A percentile compares a stretch with the other conserved stretches of the same genome.
Conservation (phyloP, 2,797 vertebrate genomes). For the Ceyx erithaca region DNA sequence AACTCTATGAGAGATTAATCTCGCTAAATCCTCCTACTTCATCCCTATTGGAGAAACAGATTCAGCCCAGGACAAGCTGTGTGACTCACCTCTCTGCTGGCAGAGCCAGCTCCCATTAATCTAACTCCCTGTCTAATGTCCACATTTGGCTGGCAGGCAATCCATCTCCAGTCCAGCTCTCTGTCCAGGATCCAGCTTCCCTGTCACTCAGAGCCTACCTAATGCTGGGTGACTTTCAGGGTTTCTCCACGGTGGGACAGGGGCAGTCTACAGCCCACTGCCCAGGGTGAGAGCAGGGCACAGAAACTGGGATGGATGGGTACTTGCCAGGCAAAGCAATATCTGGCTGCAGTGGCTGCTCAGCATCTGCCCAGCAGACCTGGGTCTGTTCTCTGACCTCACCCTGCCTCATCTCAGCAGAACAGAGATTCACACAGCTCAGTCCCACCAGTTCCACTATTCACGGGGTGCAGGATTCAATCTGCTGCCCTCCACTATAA, state of each 20-base stretch:
- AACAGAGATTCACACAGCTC: neutral
- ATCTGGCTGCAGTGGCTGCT: neutral
- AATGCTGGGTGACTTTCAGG: neutral
- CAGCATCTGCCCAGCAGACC: neutral
- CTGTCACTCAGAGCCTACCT: slow-evolving; percentile 5
- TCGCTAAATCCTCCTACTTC: slow-evolving; percentile 54
- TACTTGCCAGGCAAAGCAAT: neutral
- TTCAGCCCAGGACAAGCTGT: slow-evolving; percentile 62
- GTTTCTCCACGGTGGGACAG: neutral
- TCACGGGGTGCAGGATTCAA: neutral
- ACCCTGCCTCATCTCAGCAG: neutral
- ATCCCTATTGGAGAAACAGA: slow-evolving; percentile 45
- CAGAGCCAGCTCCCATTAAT: slow-evolving; percentile 69
- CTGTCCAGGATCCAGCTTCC: slow-evolving; percentile 28
- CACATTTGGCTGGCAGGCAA: slow-evolving; percentile 56
- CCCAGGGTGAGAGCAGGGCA: neutral
- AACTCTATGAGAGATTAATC: slow-evolving; percentile 48
- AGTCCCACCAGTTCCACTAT: fast-evolving
- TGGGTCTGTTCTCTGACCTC: neutral
- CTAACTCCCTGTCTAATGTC: slow-evolving; percentile 58
- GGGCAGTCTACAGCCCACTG: neutral
- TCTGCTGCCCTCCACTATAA: neutral
- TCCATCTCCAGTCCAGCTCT: slow-evolving; percentile 39
- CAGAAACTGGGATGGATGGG: neutral
- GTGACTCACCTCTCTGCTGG: slow-evolving; percentile 66